phyloP scores from a whole-genome alignment of 1,140 invertebrate species.

The Hydropsyche tenuis region DNA sequence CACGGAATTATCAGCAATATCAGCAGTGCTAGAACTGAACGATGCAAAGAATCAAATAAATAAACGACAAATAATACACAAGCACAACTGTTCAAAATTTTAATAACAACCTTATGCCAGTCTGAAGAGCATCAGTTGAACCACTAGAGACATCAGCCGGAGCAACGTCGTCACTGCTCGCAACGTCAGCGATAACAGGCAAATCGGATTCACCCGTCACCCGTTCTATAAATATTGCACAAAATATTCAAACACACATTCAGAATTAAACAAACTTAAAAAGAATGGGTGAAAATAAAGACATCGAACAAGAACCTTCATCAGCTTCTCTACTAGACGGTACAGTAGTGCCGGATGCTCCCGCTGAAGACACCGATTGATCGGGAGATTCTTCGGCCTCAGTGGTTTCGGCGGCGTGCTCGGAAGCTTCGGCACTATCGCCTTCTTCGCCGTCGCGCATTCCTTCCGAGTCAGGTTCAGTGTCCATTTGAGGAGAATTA shows the following conservation, averaged over 20 bases:
- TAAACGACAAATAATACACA: neutral
- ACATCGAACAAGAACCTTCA: slow-evolving; percentile 11
- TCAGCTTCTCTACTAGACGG: slow-evolving; percentile 51
- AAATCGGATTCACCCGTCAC: slow-evolving; percentile 33
- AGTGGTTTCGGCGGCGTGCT: slow-evolving; percentile 49
- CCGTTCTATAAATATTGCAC: slow-evolving; percentile 17
- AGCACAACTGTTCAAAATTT: neutral
- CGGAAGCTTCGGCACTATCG: slow-evolving; percentile 52
- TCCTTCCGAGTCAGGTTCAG: slow-evolving; percentile 55
- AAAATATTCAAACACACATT: slow-evolving; percentile 1
- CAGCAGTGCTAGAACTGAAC: slow-evolving; percentile 43
- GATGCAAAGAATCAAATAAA: slow-evolving; percentile 4
- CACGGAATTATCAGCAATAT: slow-evolving; percentile 27
- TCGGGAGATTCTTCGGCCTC: slow-evolving; percentile 60
- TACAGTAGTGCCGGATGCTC: slow-evolving; percentile 54
- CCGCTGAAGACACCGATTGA: slow-evolving; percentile 60
- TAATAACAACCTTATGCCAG: slow-evolving; percentile 43
- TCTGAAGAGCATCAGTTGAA: slow-evolving; percentile 40
- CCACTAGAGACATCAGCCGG: slow-evolving; percentile 46
- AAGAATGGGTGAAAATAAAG: neutral
- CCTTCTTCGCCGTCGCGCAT: slow-evolving; percentile 51
- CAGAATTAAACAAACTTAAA: too few relatives aligned
- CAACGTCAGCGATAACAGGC: slow-evolving; percentile 41
- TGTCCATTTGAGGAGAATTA: slow-evolving; percentile 58
- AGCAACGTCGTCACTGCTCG: slow-evolving; percentile 46